These are phyloP conservation scores for Babylonia areolata DNA, from an alignment of 1,140 invertebrate genomes.

Conservation along the genomic window DNA sequence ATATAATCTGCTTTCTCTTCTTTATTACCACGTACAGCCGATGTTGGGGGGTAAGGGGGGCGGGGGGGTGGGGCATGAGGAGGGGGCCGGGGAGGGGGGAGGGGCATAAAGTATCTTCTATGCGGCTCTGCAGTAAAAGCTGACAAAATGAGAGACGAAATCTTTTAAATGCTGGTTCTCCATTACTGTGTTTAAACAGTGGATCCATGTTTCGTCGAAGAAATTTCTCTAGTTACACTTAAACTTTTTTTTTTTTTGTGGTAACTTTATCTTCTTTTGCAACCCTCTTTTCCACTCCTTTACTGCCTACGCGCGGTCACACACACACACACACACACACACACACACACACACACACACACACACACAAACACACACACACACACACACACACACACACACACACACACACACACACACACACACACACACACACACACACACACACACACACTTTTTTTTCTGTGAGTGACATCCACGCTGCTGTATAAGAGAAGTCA, in stretches of 20 bases:
- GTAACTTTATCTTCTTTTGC: not conserved
- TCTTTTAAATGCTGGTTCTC: too few relatives aligned
- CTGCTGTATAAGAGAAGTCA: too few relatives aligned
- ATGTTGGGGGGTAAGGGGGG: too few relatives aligned
- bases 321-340: not conserved
- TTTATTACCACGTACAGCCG: too few relatives aligned
- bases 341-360: not conserved
- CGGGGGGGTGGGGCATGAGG: too few relatives aligned
- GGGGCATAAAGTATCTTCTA: too few relatives aligned
- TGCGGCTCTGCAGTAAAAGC: too few relatives aligned
- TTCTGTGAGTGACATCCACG: too few relatives aligned
- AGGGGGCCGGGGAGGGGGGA: too few relatives aligned
- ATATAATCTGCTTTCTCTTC: too few relatives aligned
- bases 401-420: conserved; percentile 2
- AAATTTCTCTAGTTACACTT: not conserved
- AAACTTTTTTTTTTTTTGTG: not conserved
- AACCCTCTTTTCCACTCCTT: not conserved
- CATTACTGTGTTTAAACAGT: not conserved
- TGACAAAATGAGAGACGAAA: too few relatives aligned
- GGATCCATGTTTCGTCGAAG: not conserved
- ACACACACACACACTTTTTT: too few relatives aligned
- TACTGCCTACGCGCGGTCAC: not conserved
- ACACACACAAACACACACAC: not conserved
- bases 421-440: conserved; percentile 17
- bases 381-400: not conserved